These are phyloP conservation scores for Camponotus floridanus DNA, from an alignment of 1,140 invertebrate genomes.

Conservation along the genomic window DNA sequence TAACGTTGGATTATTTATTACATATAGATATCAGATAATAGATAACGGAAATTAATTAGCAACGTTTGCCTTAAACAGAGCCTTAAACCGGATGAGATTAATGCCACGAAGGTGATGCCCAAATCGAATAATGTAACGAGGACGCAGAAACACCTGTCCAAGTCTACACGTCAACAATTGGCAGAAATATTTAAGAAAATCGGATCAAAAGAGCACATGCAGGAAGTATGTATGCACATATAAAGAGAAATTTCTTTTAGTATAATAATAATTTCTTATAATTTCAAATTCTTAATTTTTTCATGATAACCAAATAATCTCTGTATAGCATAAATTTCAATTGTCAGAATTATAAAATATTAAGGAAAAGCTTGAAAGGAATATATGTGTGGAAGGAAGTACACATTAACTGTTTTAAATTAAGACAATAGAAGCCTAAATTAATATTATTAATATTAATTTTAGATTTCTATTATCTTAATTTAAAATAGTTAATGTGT, in stretches of 20 bases:
- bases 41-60: slow-evolving; percentile 15
- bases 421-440: too few species aligned
- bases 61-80: slow-evolving; percentile 76
- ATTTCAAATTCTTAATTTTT: too few species aligned
- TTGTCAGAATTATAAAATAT: not conserved
- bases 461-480: not conserved
- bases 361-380: too few species aligned
- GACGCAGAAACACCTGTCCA: slow-evolving; percentile 88
- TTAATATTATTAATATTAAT: too few species aligned
- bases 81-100: slow-evolving; percentile 86
- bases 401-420: too few species aligned
- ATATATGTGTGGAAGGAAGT: too few species aligned
- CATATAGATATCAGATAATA: not conserved
- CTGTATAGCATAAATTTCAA: slow-evolving; percentile 21
- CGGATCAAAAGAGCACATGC: slow-evolving; percentile 94
- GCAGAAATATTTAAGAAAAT: slow-evolving; percentile 97
- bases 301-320: too few species aligned
- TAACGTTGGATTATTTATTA: not conserved
- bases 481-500: not conserved
- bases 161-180: slow-evolving; percentile 93
- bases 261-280: too few species aligned
- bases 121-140: slow-evolving; percentile 82
- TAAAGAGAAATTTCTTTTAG: slow-evolving; percentile 17
- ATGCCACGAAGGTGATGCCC: slow-evolving; percentile 81
- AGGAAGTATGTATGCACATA: slow-evolving; percentile 87